These are phyloP conservation scores for Neodontobutis hainanensis DNA, from an alignment of 2,113 vertebrate species.

Conservation along the genomic window DNA sequence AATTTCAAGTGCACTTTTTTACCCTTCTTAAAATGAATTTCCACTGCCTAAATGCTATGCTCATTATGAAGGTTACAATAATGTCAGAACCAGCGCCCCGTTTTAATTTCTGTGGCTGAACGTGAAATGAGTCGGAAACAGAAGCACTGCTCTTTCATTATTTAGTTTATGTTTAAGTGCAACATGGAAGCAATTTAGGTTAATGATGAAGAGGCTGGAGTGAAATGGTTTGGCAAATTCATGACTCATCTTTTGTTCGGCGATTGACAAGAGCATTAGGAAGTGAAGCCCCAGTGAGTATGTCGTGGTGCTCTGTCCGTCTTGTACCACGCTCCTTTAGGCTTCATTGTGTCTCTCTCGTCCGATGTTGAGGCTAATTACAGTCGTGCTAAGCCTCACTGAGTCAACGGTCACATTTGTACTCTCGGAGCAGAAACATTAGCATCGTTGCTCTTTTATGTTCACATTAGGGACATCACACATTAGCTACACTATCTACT, in stretches of 20 bases:
- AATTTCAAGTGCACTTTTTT: too few relatives aligned
- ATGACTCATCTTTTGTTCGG: constrained; percentile 63
- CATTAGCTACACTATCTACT: constrained; percentile 44
- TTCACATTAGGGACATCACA: constrained; percentile 45
- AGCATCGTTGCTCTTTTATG: constrained; percentile 38
- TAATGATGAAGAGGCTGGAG: constrained; percentile 53
- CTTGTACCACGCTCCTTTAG: constrained; percentile 4
- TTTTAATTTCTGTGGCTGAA: constrained; percentile 67
- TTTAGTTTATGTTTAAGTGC: constrained; percentile 58
- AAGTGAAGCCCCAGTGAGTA: constrained; percentile 6
- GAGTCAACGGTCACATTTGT: constrained; percentile 59
- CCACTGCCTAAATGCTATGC: constrained; percentile 60
- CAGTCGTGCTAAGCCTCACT: constrained; percentile 30
- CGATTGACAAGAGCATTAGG: constrained; percentile 54
- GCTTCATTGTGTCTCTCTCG: constrained; percentile 15
- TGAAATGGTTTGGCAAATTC: constrained; percentile 67
- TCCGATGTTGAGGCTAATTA: constrained; percentile 58
- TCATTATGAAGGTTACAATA: constrained; percentile 64
- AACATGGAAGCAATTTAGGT: constrained; percentile 63
- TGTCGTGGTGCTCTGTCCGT: constrained; percentile 47
- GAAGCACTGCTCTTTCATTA: constrained; percentile 56
- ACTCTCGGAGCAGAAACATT: constrained; percentile 50
- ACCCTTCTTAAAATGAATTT: constrained; percentile 54
- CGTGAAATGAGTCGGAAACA: constrained; percentile 73
- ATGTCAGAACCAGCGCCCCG: constrained; percentile 59